Conservation (phyloP, 2,888 invertebrate species). For the Cerceris rybyensis region DNA sequence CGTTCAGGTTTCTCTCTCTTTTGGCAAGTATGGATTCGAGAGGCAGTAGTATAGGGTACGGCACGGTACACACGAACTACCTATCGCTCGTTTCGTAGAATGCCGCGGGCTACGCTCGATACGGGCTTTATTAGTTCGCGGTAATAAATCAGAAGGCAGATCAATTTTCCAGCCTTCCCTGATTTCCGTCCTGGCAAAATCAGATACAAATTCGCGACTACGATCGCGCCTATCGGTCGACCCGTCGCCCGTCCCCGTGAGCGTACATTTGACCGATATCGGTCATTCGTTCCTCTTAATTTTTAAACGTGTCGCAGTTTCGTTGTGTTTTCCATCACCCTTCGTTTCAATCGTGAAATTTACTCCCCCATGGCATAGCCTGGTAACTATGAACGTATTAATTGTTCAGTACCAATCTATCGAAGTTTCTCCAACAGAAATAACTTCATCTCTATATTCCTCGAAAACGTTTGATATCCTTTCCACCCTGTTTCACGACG, state of each 20-base stretch:
- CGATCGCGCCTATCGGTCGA: conserved; percentile 36
- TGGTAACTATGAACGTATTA: too few relatives aligned
- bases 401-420: too few relatives aligned
- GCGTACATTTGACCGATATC: conserved; percentile 41
- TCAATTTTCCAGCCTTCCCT: conserved; percentile 76
- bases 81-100: conserved; percentile 60
- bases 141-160: conserved; percentile 78
- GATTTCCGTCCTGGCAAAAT: conserved; percentile 74
- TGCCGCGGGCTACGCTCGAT: conserved; percentile 65
- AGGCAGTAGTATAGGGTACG: conserved; percentile 34
- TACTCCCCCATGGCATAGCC: not conserved
- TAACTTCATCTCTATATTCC: too few relatives aligned
- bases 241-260: conserved; percentile 20
- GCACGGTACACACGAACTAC: conserved; percentile 46
- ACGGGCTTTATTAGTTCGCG: conserved; percentile 77
- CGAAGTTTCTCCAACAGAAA: too few relatives aligned
- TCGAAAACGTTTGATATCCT: too few relatives aligned
- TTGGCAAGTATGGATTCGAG: conserved; percentile 62
- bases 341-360: conserved; percentile 12
- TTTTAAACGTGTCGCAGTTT: conserved; percentile 21
- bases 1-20: conserved; percentile 24
- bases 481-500: too few relatives aligned
- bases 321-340: conserved; percentile 13
- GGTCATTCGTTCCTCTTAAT: conserved; percentile 58
- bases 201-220: conserved; percentile 76